A percentile compares a stretch with the other conserved stretches of the same genome.
Conservation (phyloP, 2,888 invertebrate species). For the Mesochorus sp. region DNA sequence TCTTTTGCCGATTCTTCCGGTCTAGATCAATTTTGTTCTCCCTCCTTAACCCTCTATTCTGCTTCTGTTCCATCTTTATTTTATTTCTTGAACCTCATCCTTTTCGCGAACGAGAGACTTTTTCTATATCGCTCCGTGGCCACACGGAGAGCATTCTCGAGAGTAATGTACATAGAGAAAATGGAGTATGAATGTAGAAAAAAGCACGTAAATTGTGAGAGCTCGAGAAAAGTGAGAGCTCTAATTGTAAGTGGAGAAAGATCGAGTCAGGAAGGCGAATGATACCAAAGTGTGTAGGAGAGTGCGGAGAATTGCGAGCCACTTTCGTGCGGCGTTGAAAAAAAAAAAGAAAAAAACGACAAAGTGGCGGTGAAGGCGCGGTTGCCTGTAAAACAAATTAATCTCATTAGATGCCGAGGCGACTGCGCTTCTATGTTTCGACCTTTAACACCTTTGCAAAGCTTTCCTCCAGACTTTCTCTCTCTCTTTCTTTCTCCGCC, state of each 20-base stretch:
- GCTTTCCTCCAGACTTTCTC: conserved; percentile 60
- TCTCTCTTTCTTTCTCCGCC: neutral
- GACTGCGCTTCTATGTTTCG: conserved; percentile 67
- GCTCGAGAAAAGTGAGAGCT: no score
- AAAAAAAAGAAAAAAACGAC: no score
- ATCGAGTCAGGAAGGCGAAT: conserved; percentile 58
- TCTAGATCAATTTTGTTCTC: conserved; percentile 10
- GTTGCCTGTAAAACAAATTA: conserved; percentile 79
- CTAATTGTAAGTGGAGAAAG: conserved; percentile 29
- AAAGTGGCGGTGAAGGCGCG: conserved; percentile 71
- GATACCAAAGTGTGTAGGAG: conserved; percentile 46
- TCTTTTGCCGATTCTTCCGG: neutral
- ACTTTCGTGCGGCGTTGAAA: conserved; percentile 74
- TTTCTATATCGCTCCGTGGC: no score
- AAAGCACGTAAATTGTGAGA: conserved; percentile 22
- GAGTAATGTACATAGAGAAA: neutral
- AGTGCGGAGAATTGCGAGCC: conserved; percentile 68
- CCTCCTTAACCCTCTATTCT: neutral
- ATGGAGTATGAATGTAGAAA: neutral
- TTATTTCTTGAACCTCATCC: no score
- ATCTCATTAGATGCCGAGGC: conserved; percentile 77
- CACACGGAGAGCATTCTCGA: no score
- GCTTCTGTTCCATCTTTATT: neutral
- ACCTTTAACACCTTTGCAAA: conserved; percentile 72
- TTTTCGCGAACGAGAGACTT: no score